Conservation (phyloP, 2,888 invertebrate genomes). For the Chironomus riparius region DNA sequence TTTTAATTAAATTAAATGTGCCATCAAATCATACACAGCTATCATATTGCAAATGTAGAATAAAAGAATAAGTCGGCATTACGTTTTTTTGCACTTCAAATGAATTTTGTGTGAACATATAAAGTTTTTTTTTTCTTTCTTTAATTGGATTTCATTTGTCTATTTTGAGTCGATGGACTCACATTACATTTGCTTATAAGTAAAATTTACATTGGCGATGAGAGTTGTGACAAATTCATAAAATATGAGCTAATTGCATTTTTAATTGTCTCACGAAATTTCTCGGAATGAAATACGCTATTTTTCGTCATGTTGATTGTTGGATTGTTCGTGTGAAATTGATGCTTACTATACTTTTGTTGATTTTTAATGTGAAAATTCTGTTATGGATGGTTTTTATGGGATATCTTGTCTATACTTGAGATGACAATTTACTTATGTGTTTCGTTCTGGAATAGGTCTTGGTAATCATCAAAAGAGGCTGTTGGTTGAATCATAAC, state of each 20-base stretch:
- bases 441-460: too few species aligned
- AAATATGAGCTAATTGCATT: constrained; percentile 22
- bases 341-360: too few species aligned
- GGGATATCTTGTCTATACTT: too few species aligned
- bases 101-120: background rate
- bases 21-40: constrained; percentile 1
- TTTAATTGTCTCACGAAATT: constrained; percentile 12
- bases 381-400: too few species aligned
- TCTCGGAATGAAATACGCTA: too few species aligned
- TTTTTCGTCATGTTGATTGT: too few species aligned
- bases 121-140: too few species aligned
- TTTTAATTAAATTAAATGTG: constrained; percentile 15
- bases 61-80: background rate
- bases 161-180: background rate
- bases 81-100: constrained; percentile 1
- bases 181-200: background rate
- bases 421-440: too few species aligned
- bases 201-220: background rate
- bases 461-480: too few species aligned
- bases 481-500: too few species aligned
- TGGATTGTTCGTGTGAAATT: too few species aligned
- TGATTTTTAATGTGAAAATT: too few species aligned
- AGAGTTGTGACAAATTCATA: background rate
- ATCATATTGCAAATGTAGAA: background rate
- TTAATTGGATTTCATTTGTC: constrained; percentile 23